A percentile compares a stretch with the other conserved stretches of the same genome.
phyloP scores from a whole-genome alignment of 2,113 vertebrate species.

The Cricetomys ansorgei region DNA sequence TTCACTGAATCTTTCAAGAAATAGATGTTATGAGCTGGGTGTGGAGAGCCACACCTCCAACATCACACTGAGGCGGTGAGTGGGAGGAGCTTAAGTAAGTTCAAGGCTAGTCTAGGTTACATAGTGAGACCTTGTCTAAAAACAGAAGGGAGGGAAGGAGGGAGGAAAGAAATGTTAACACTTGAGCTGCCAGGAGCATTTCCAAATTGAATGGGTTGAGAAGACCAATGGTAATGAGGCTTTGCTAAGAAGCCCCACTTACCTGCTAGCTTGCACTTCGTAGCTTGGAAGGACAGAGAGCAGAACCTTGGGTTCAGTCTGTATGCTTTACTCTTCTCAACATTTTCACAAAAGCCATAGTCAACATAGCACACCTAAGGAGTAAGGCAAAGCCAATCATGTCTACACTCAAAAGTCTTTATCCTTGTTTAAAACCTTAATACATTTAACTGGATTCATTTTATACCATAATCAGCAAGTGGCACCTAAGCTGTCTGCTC shows the following conservation, averaged over 20 bases:
- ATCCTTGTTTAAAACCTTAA: neutral
- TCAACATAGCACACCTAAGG: constrained; percentile 94
- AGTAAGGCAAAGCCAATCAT: constrained; percentile 27
- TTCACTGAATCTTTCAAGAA: constrained; percentile 39
- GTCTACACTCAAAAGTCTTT: neutral
- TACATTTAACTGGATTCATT: neutral
- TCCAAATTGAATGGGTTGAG: neutral
- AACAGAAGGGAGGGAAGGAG: no score
- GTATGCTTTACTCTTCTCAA: constrained; percentile 87
- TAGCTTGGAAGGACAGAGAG: constrained; percentile 93
- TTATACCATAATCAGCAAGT: neutral
- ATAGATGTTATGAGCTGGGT: neutral
- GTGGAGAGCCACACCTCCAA: neutral
- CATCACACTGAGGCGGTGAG: neutral
- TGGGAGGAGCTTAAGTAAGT: neutral
- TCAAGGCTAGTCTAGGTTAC: neutral
- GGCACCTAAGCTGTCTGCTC: neutral
- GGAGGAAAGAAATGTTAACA: neutral
- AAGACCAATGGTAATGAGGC: neutral
- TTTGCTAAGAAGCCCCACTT: constrained; percentile 77
- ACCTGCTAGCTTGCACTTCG: constrained; percentile 95
- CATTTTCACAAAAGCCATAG: constrained; percentile 92
- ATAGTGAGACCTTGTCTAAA: neutral
- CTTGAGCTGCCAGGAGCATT: neutral
- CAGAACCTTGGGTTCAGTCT: constrained; percentile 90